These are phyloP conservation scores for Cardiocondyla obscurior DNA, from an alignment of 1,140 invertebrate genomes.

Conservation along the genomic window DNA sequence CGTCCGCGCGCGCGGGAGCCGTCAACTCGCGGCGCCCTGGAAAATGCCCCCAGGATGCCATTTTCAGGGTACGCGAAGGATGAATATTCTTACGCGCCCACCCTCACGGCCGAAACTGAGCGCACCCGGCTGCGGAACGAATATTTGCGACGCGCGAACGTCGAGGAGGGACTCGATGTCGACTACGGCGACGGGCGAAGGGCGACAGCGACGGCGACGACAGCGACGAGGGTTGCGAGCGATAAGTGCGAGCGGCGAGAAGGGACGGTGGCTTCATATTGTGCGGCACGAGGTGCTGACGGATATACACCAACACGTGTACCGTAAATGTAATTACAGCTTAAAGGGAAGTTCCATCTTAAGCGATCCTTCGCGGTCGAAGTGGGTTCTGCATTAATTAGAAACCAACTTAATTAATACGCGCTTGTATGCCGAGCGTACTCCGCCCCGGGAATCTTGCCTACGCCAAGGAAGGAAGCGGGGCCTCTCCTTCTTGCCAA, in stretches of 20 bases:
- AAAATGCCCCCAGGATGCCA: slow-evolving; percentile 40
- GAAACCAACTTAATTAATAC: slow-evolving; percentile 69
- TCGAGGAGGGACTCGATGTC: not conserved
- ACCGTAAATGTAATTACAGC: slow-evolving; percentile 73
- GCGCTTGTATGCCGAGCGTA: slow-evolving; percentile 37
- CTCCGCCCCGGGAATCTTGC: slow-evolving; percentile 7
- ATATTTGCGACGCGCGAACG: not conserved
- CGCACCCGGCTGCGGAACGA: slow-evolving; percentile 32
- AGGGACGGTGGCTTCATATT: slow-evolving; percentile 38
- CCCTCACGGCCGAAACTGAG: slow-evolving; percentile 29
- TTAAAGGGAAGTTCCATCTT: slow-evolving; percentile 67
- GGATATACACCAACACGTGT: slow-evolving; percentile 64
- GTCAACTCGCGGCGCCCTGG: not conserved
- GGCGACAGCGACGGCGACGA: not conserved
- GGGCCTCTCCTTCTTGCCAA: not conserved
- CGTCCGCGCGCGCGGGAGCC: not conserved
- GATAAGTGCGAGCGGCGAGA: slow-evolving; percentile 27
- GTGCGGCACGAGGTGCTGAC: slow-evolving; percentile 50
- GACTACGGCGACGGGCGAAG: not conserved
- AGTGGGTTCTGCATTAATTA: slow-evolving; percentile 67
- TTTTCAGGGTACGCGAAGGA: slow-evolving; percentile 34
- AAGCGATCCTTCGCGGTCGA: slow-evolving; percentile 63
- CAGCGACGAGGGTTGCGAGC: slow-evolving; percentile 14
- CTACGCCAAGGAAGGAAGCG: not conserved
- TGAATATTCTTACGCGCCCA: slow-evolving; percentile 54